Evolutionary conservation across 1,140 invertebrate genomes (phyloP), one percentile per base, ranked within the genome.

Genomic region (Cyclargus thomasi): DNA sequence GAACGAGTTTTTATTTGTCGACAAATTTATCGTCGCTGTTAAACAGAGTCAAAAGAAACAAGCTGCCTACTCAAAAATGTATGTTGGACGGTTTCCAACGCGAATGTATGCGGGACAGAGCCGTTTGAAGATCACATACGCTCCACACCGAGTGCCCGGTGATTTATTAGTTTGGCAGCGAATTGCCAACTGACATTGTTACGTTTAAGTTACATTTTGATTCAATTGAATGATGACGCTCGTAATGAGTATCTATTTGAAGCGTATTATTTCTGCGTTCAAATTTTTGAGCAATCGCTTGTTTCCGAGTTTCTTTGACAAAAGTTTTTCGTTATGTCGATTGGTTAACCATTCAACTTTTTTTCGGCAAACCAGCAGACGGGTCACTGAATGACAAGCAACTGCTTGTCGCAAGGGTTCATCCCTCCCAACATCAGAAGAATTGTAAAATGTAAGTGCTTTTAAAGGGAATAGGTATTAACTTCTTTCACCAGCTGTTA

Each of bases 41-140:
- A 59, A 20, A 59, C 18, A 59, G 55, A 59, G 18, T 21, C 18
- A 59, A 59, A 59, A 59, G 55, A 59, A 59, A 59, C 20, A 18
- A 11, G 18, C 53, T 55, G 53, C 55, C 55, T 59, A 59, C 8
- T 59, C 55, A 21, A 59, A 59, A 20, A 59, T 59, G 55, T 20
- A 55, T 20, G 55, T 74, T 74, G 73, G 73, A 71, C 62, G 64
- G 59, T 65, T 66, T 74, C 73, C 73, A 72, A 69, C 69, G 65
- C 64, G 55, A 70, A 64, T 68, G 67, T 70, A 74, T 70, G 68
- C 67, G 68, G 66, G 69, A 68, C 64, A 64, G 67, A 63, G 65
- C 71, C 71, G 73, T 69, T 70, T 72, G 68, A 66, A 71, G 69
- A 72, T 72, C 70, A 59, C 70, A 70, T 69, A 68, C 70, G 70